A percentile compares a stretch with the other conserved stretches of the same genome.
Evolutionary conservation across 2,797 vertebrate genomes (phyloP).

Genomic region (Carapus acus): DNA sequence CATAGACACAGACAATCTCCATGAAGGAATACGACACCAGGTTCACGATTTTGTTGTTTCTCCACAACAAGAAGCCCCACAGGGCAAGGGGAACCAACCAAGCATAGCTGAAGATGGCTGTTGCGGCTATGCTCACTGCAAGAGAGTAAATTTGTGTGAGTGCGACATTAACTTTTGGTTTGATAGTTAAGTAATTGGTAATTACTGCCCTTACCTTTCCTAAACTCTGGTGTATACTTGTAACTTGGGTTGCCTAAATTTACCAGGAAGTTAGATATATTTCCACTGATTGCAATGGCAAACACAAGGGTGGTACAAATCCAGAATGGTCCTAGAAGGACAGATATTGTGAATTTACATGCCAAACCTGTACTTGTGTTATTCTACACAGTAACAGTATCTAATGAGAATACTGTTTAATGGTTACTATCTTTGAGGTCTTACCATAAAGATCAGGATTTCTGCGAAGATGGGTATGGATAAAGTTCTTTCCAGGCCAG

Average conservation of each 20-base stretch:
- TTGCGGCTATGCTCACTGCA: slow-evolving; percentile 91
- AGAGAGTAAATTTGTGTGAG: slow-evolving; percentile 12
- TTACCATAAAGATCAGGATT: slow-evolving; percentile 96
- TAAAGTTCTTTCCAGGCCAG: slow-evolving; percentile 92
- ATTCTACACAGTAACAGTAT: background rate
- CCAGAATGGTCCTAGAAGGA: slow-evolving; percentile 90
- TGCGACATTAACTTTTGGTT: background rate
- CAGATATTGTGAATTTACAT: slow-evolving; percentile 8
- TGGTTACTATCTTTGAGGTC: slow-evolving; percentile 21
- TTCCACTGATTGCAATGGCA: slow-evolving; percentile 92
- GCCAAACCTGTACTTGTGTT: background rate
- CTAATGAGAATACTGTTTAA: no score
- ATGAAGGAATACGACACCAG: slow-evolving; percentile 92
- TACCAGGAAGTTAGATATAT: slow-evolving; percentile 86
- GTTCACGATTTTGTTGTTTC: slow-evolving; percentile 87
- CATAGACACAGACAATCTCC: slow-evolving; percentile 95
- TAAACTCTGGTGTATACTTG: slow-evolving; percentile 90
- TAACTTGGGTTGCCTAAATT: slow-evolving; percentile 74
- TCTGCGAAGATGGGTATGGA: slow-evolving; percentile 84
- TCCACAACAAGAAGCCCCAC: slow-evolving; percentile 93
- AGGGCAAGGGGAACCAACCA: slow-evolving; percentile 93
- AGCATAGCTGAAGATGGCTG: slow-evolving; percentile 88
- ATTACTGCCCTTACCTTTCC: slow-evolving; percentile 78
- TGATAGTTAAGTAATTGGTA: background rate
- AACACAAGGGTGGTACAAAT: slow-evolving; percentile 97